These are phyloP conservation scores for Diachasmimorpha longicaudata DNA, from an alignment of 1,140 invertebrate genomes.

Conservation along the genomic window DNA sequence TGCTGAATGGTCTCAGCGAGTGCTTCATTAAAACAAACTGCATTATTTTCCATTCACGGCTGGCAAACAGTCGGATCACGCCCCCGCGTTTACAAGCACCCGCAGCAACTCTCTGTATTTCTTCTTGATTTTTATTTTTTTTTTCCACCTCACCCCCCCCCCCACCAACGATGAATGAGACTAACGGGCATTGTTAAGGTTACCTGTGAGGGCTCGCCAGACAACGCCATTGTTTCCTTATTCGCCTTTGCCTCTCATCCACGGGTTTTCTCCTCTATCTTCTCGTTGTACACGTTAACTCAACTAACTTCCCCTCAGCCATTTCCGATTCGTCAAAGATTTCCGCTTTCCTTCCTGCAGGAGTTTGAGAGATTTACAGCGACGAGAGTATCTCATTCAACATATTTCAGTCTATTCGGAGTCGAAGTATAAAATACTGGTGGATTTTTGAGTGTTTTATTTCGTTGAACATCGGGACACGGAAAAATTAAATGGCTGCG, in stretches of 20 bases:
- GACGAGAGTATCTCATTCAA: background rate
- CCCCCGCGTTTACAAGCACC: background rate
- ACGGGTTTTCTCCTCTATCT: background rate
- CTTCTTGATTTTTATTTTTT: background rate
- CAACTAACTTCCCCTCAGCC: background rate
- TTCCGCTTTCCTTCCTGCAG: background rate
- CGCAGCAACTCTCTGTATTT: background rate
- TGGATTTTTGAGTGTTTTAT: no score
- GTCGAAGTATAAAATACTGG: no score
- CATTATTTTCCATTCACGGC: conserved; percentile 41
- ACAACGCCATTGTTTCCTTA: conserved; percentile 28
- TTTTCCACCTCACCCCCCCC: background rate
- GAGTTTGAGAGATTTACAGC: background rate
- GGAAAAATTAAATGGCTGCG: no score
- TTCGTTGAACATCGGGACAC: no score
- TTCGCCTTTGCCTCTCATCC: conserved; percentile 10
- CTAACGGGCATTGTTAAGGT: conserved; percentile 37
- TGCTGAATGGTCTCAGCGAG: background rate
- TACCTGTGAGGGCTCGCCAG: conserved; percentile 13
- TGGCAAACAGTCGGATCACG: background rate
- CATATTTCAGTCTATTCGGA: background rate
- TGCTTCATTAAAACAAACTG: conserved; percentile 38
- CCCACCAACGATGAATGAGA: conserved; percentile 25
- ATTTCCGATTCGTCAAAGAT: background rate
- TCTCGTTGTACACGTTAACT: background rate